These are phyloP conservation scores for Limonius californicus DNA, from an alignment of 1,140 invertebrate species.

Conservation along the genomic window DNA sequence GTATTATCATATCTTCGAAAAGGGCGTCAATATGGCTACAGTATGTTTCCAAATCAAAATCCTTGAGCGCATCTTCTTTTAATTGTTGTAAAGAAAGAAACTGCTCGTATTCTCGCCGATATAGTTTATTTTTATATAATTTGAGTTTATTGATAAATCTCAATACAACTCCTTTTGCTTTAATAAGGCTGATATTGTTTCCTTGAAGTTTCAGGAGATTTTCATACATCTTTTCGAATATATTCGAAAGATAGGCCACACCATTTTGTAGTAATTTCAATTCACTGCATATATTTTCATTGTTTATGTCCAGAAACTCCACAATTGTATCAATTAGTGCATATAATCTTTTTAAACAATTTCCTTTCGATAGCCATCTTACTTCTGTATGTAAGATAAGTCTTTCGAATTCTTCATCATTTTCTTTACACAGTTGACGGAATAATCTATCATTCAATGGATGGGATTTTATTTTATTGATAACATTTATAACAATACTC, in stretches of 20 bases:
- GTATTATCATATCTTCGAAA: no score
- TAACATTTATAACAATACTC: not conserved
- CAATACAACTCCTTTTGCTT: no score
- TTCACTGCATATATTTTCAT: not conserved
- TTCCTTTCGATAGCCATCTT: constrained; percentile 17
- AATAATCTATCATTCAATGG: constrained; percentile 16
- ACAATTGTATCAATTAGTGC: not conserved
- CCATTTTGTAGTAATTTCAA: not conserved
- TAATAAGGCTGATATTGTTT: no score
- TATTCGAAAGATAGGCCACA: not conserved
- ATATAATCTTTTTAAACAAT: not conserved
- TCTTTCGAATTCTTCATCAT: constrained; percentile 21
- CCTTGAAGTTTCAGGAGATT: no score
- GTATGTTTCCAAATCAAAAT: no score
- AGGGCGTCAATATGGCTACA: no score
- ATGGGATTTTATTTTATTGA: not conserved
- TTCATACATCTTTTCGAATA: not conserved
- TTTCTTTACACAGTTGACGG: constrained; percentile 16
- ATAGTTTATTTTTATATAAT: no score
- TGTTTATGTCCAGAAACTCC: not conserved
- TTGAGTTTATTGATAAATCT: no score
- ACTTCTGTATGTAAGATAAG: constrained; percentile 21
- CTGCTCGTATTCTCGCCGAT: no score
- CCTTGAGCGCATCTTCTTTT: no score
- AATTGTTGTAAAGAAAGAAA: no score